phyloP scores from a whole-genome alignment of 2,113 vertebrate species.

The Galbula dea region DNA sequence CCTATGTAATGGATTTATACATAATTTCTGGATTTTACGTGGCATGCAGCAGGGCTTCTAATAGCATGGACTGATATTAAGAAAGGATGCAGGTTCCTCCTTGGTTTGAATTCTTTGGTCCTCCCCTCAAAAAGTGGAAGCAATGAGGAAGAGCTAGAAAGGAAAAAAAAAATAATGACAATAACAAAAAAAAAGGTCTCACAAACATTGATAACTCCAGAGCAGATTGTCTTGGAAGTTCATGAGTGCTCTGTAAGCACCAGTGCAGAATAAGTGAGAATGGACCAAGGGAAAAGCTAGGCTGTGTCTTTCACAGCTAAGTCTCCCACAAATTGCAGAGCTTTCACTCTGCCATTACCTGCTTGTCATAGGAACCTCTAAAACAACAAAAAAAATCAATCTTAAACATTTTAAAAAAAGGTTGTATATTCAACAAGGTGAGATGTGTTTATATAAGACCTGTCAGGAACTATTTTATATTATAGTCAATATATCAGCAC shows the following conservation, averaged over 20 bases:
- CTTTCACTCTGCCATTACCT: not conserved
- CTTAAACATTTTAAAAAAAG: not conserved
- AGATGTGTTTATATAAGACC: not conserved
- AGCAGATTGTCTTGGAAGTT: not conserved
- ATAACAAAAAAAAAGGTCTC: not conserved
- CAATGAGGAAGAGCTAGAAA: not conserved
- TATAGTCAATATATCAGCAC: not conserved
- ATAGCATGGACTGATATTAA: not conserved
- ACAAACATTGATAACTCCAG: not conserved
- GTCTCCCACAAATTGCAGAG: not conserved
- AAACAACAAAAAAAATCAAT: not conserved
- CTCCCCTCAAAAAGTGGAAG: not conserved
- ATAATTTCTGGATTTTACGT: not conserved
- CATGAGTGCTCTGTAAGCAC: not conserved
- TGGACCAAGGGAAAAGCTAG: not conserved
- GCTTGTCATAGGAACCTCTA: not conserved
- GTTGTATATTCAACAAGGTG: not conserved
- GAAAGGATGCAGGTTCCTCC: not conserved
- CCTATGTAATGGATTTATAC: not conserved
- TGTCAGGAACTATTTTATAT: not conserved
- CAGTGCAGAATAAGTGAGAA: not conserved
- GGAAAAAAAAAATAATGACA: not conserved
- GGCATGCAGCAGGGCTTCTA: not conserved
- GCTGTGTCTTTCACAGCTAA: not conserved
- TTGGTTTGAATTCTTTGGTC: not conserved